These are phyloP conservation scores for Siderastrea radians DNA, from an alignment of 92 coral and sea anemone genomes.

Conservation along the genomic window DNA sequence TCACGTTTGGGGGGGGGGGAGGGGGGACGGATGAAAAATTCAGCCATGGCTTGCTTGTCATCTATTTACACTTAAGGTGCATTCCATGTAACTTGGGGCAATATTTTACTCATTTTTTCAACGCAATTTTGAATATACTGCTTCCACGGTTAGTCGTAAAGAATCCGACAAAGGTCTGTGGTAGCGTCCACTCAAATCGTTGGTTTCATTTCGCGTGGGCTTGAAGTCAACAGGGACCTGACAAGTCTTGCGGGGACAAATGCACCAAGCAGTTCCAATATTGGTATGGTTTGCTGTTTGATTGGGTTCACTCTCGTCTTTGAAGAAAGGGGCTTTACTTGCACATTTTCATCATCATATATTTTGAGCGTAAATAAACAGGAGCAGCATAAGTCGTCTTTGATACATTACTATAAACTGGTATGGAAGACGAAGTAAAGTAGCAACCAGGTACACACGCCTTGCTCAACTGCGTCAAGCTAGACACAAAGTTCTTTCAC, in stretches of 20 bases:
- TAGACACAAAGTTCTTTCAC: slow-evolving; percentile 61
- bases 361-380: slow-evolving; percentile 31
- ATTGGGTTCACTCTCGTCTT: slow-evolving; percentile 40
- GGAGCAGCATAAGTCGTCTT: slow-evolving; percentile 47
- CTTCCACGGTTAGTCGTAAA: slow-evolving; percentile 71
- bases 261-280: slow-evolving; percentile 60
- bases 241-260: slow-evolving; percentile 47
- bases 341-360: slow-evolving; percentile 16
- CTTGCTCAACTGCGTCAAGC: slow-evolving; percentile 36
- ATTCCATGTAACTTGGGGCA: slow-evolving; percentile 45
- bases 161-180: slow-evolving; percentile 66
- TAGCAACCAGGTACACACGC: slow-evolving; percentile 71
- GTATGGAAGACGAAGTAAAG: slow-evolving; percentile 25
- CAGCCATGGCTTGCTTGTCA: slow-evolving; percentile 2
- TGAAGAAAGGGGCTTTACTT: slow-evolving; percentile 18
- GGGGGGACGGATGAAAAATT: slow-evolving; percentile 35
- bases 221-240: slow-evolving; percentile 16
- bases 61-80: background rate
- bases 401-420: slow-evolving; percentile 40
- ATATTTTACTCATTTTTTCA: slow-evolving; percentile 57
- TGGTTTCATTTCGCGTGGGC: slow-evolving; percentile 11
- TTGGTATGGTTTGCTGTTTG: slow-evolving; percentile 56
- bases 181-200: slow-evolving; percentile 62
- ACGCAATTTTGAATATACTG: slow-evolving; percentile 63
- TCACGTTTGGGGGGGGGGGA: slow-evolving; percentile 41